Conservation (phyloP, 92 coral and sea anemone species). For the Porites lobata region DNA sequence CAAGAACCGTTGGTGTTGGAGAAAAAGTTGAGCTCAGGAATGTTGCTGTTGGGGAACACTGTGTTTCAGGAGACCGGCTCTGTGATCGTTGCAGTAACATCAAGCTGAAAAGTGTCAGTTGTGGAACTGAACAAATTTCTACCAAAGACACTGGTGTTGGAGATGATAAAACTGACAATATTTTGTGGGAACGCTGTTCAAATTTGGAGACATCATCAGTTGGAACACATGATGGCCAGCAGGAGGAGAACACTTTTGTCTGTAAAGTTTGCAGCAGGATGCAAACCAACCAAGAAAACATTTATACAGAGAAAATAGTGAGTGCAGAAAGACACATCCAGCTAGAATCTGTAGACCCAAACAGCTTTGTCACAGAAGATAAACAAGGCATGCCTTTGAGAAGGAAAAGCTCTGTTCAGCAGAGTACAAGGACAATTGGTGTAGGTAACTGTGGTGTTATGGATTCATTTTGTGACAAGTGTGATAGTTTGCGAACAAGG, state of each 20-base stretch:
- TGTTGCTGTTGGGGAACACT: slow-evolving; percentile 70
- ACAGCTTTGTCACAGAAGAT: background rate
- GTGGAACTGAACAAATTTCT: slow-evolving; percentile 56
- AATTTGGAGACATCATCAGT: slow-evolving; percentile 58
- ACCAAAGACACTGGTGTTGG: slow-evolving; percentile 63
- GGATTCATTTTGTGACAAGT: slow-evolving; percentile 74
- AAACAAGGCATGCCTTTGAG: background rate
- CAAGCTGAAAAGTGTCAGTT: slow-evolving; percentile 67
- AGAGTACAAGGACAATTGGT: slow-evolving; percentile 54
- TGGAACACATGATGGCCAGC: slow-evolving; percentile 66
- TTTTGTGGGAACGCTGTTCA: slow-evolving; percentile 65
- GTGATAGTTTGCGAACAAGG: slow-evolving; percentile 65
- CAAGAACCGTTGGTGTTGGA: slow-evolving; percentile 78
- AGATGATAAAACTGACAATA: slow-evolving; percentile 54
- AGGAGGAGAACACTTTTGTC: slow-evolving; percentile 17
- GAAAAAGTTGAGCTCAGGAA: slow-evolving; percentile 54
- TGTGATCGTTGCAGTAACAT: slow-evolving; percentile 68
- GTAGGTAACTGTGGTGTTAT: slow-evolving; percentile 79
- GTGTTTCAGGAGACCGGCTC: slow-evolving; percentile 58
- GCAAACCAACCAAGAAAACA: slow-evolving; percentile 8
- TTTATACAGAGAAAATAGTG: background rate
- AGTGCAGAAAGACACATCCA: background rate
- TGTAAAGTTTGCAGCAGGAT: slow-evolving; percentile 11
- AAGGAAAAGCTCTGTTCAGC: background rate
- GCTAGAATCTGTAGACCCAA: background rate